Evolutionary conservation across 2,888 invertebrate species (phyloP).

Genomic region (Xanthia togata): DNA sequence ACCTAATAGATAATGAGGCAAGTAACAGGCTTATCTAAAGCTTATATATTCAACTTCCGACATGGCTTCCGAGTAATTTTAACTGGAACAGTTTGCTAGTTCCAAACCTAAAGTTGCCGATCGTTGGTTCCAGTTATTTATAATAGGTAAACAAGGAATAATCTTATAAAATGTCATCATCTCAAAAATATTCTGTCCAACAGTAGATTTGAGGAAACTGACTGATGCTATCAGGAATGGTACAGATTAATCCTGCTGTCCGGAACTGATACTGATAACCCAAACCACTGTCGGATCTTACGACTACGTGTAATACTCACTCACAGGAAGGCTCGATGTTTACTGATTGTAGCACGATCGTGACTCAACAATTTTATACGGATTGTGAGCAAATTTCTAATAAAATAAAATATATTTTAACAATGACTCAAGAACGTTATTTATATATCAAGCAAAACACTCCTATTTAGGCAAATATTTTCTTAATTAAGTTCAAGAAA

Average conservation of each 20-base stretch:
- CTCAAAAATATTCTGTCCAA: neutral
- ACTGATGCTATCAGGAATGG: slow-evolving; percentile 19
- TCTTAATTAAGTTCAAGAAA: slow-evolving; percentile 53
- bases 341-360: neutral
- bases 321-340: neutral
- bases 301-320: too few relatives aligned
- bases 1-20: neutral
- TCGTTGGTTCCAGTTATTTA: neutral
- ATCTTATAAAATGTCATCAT: neutral
- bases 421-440: neutral
- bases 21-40: neutral
- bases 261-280: neutral
- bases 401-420: neutral
- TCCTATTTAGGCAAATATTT: slow-evolving; percentile 30
- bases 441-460: slow-evolving; percentile 16
- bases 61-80: neutral
- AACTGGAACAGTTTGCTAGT: neutral
- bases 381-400: neutral
- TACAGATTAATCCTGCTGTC: slow-evolving; percentile 28
- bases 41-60: neutral
- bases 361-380: neutral
- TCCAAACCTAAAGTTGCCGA: neutral
- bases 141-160: neutral
- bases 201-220: slow-evolving; percentile 18
- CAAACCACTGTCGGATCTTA: neutral